Base-by-base conservation (phyloP, 2,888 invertebrate species). In the Ditula angustiorana region DNA sequence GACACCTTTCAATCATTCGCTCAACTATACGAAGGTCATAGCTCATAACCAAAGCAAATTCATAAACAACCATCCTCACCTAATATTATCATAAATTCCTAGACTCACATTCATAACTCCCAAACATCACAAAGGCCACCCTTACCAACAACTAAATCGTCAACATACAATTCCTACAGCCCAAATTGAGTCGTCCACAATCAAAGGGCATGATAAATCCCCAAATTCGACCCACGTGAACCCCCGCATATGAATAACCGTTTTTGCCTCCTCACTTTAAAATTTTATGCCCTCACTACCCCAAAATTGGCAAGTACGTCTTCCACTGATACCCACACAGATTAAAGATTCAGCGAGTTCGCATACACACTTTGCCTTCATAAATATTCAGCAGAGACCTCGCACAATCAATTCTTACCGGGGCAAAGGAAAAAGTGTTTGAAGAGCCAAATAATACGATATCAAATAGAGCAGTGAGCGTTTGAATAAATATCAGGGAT, bases 261-360 rank as follows among this genome's bases (percentile, higher is more conserved):
- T 23, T 28, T 47, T 24, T 49, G 33, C 41, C 52, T 50, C 33
- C 37, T 30, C 24, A 46, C 58, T 58, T 64, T 59, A 59, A 59
- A 64, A 59, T 64, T 64, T 13, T 52, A 58, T 44, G 35, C 59
- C 58, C 28, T 53, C 52, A 59, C 64, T 47, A 53, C 59, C 64
- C 60, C 59, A 19, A 64, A 64, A 64, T 64, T 59, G 64, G 52
- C 58, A 46, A 63, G 58, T 64, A 58, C 64, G 46, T 59, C 64
- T 64, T 64, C 52, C 35, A 46, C 52, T 58, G 64, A 64, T 64
- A 64, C 64, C 64, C 60, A 2, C 47, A 88, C 47, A 88, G 87
- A 92, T 92, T 91, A 92, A 92, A 92, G 89, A 92, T 92, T 92
- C 92, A 92, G 84, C 83, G 87, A 87, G 85, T 88, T 88, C 87